Evolutionary conservation across 2,797 vertebrate species (phyloP), one percentile per base, ranked within the genome.

Genomic region (Coendou prehensilis): DNA sequence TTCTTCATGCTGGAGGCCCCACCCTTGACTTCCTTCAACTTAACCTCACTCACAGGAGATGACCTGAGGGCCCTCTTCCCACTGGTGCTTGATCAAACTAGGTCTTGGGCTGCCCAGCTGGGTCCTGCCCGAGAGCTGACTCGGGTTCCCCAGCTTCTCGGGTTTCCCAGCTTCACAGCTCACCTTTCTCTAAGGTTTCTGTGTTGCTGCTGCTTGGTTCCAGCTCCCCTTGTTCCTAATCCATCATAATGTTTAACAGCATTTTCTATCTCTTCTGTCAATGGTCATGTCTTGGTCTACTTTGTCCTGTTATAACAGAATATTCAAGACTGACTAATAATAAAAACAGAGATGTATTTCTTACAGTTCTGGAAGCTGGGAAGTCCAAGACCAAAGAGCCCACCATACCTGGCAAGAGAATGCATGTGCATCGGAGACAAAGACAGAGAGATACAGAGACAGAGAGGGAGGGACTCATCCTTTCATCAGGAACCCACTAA

Each of bases 11-110:
- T 96, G 59, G n/a, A 93, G 63, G n/a, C 5, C n/a, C 85, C 52
- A 59, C 83, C 71, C 56, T 94, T 87, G 82, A 93, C 75, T 88
- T 93, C 73, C 89, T 84, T 95, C 95, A 88, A 28, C 33, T 91
- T 93, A 82, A 87, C 85, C 28, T 93, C 90, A 64, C 33, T 89
- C 67, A 30, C 15, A 9, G 10, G 41, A 93, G 87, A 54, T 75
- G 73, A 86, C 57, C 20, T 80, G 30, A 33, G 4, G 23, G 57
- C 41, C 59, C n/a, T 22, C 50, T 81, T 93, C 81, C 76, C 80
- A 20, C 22, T 17, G 23, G 20, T 33, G 11, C 81, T 93, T 87
- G 83, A 89, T 47, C 73, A 69, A 63, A 92, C 59, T 23, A 15
- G 23, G 78, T 63, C 33, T 61, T 78, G 84, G 28, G 56, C 63